Conservation (phyloP, 2,888 invertebrate species). For the Acronicta leporina region DNA sequence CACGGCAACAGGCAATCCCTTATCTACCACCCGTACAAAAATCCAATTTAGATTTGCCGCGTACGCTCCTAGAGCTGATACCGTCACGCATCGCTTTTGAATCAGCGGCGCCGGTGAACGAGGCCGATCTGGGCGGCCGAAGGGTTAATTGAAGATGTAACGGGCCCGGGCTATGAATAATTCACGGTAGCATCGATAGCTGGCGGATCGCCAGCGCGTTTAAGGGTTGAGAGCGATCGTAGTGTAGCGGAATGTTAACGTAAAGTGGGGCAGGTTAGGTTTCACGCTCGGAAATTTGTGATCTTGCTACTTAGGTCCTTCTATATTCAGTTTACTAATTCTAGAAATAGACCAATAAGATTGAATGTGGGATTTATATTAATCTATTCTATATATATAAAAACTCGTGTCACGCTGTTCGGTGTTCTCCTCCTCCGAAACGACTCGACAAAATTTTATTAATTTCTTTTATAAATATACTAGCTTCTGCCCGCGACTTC, state of each 20-base stretch:
- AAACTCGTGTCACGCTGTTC: no score
- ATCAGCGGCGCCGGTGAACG: constrained; percentile 41
- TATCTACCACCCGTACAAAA: constrained; percentile 25
- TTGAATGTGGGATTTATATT: no score
- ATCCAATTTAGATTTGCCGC: constrained; percentile 43
- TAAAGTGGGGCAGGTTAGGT: constrained; percentile 18
- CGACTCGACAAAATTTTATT: no score
- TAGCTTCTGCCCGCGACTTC: no score
- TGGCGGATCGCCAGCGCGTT: constrained; percentile 54
- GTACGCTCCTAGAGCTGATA: constrained; percentile 11
- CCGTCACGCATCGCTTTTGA: constrained; percentile 41
- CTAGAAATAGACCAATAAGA: not conserved
- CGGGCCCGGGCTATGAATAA: constrained; percentile 64
- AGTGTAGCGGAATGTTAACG: constrained; percentile 18
- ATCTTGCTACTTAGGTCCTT: not conserved
- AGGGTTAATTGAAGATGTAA: constrained; percentile 66
- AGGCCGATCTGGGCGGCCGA: constrained; percentile 42
- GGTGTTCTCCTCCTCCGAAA: no score
- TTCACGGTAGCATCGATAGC: constrained; percentile 51
- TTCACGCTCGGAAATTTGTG: not conserved
- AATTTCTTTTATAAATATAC: no score
- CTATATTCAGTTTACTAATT: not conserved
- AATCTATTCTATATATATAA: no score
- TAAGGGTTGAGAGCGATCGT: constrained; percentile 53
- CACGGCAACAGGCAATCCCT: constrained; percentile 19